Evolutionary conservation across 2,113 vertebrate species (phyloP).

Genomic region (Thomomys bottae): DNA sequence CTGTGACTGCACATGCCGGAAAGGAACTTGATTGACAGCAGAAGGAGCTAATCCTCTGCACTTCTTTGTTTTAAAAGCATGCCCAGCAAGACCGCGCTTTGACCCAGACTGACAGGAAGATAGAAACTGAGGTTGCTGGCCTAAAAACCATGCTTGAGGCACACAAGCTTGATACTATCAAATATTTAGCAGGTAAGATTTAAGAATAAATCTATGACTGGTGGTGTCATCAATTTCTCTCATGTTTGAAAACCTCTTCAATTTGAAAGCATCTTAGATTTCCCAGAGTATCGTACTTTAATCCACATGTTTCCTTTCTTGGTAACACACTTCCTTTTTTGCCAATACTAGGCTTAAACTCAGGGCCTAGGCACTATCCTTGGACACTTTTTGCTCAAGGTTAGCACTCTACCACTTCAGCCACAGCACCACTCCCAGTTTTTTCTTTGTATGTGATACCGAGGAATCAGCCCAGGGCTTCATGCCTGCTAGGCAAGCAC

Average conservation of each 20-base stretch:
- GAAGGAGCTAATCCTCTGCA: background rate
- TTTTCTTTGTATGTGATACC: too few species aligned
- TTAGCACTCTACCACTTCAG: too few species aligned
- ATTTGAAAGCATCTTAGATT: background rate
- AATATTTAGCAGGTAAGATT: slow-evolving; percentile 95
- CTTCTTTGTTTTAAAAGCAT: slow-evolving; percentile 86
- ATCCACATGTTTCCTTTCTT: background rate
- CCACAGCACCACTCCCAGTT: too few species aligned
- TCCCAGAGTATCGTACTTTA: background rate
- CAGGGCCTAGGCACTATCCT: too few species aligned
- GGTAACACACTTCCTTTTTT: background rate
- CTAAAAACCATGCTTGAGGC: slow-evolving; percentile 97
- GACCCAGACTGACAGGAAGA: slow-evolving; percentile 94
- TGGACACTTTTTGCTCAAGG: too few species aligned
- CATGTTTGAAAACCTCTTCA: background rate
- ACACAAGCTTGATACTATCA: slow-evolving; percentile 97
- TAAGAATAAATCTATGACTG: background rate
- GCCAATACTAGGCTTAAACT: too few species aligned
- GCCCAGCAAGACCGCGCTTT: slow-evolving; percentile 92
- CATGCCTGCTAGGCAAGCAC: too few species aligned
- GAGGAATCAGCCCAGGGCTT: too few species aligned
- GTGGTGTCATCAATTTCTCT: background rate
- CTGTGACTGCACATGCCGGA: too few species aligned
- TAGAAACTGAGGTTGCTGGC: slow-evolving; percentile 97
- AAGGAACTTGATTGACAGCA: background rate